These are phyloP conservation scores for Neoniphon sammara DNA, from an alignment of 2,797 vertebrate genomes.

Conservation along the genomic window DNA sequence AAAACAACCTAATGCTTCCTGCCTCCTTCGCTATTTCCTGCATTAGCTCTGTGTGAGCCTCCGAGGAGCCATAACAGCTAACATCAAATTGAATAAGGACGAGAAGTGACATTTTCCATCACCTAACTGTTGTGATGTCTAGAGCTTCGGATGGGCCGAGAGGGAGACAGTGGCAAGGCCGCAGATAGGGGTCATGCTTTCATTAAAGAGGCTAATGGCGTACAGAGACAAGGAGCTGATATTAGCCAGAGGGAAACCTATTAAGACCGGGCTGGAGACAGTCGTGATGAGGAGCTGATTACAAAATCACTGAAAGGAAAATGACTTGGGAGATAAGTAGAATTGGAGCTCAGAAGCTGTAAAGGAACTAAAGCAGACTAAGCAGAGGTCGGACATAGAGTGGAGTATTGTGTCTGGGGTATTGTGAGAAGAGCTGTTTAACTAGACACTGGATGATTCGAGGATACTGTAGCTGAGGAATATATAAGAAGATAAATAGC, in stretches of 20 bases:
- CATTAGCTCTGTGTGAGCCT: slow-evolving; percentile 16
- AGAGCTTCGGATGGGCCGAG: slow-evolving; percentile 45
- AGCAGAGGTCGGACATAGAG: slow-evolving; percentile 21
- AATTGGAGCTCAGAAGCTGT: slow-evolving; percentile 40
- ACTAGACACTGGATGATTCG: neutral
- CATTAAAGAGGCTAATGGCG: slow-evolving; percentile 73
- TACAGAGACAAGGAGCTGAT: slow-evolving; percentile 60
- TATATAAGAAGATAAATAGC: too few relatives aligned
- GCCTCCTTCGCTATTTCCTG: neutral
- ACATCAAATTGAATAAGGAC: slow-evolving; percentile 56
- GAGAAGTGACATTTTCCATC: slow-evolving; percentile 65
- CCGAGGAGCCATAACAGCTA: slow-evolving; percentile 38
- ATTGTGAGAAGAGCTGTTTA: neutral
- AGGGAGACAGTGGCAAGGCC: slow-evolving; percentile 33
- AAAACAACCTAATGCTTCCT: neutral
- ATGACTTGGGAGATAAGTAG: slow-evolving; percentile 59
- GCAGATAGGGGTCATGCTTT: slow-evolving; percentile 64
- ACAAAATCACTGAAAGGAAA: slow-evolving; percentile 71
- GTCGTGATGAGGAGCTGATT: slow-evolving; percentile 70
- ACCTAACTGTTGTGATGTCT: slow-evolving; percentile 44
- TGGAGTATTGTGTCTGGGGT: neutral
- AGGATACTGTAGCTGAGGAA: neutral
- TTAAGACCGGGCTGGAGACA: slow-evolving; percentile 59
- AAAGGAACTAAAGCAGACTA: slow-evolving; percentile 23
- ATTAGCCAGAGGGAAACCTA: slow-evolving; percentile 69